Evolutionary conservation across 2,888 invertebrate genomes (phyloP).

Genomic region (Drosophila bunnanda): DNA sequence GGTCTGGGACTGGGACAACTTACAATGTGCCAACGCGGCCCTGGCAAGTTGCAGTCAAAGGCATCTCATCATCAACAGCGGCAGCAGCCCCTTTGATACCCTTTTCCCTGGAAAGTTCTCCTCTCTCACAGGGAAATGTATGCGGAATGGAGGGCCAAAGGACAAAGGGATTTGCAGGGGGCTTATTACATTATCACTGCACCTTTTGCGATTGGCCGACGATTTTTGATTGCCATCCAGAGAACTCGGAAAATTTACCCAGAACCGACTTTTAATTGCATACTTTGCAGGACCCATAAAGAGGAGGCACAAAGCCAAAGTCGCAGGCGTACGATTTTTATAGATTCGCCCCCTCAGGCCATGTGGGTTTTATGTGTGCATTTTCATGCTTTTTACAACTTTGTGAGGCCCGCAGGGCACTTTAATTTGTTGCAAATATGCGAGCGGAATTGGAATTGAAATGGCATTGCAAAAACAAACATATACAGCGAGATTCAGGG

Average conservation of each 20-base stretch:
- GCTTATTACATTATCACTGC: slow-evolving; percentile 35
- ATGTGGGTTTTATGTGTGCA: slow-evolving; percentile 28
- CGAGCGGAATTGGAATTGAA: slow-evolving; percentile 34
- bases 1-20: slow-evolving; percentile 13
- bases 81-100: background rate
- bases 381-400: slow-evolving; percentile 28
- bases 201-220: slow-evolving; percentile 41
- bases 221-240: slow-evolving; percentile 42
- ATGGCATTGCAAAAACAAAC: slow-evolving; percentile 29
- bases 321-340: slow-evolving; percentile 13
- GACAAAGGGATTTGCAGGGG: slow-evolving; percentile 1
- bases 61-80: slow-evolving; percentile 52
- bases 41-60: slow-evolving; percentile 46
- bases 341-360: slow-evolving; percentile 14
- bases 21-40: slow-evolving; percentile 43
- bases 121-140: slow-evolving; percentile 22
- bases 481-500: slow-evolving; percentile 3
- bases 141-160: slow-evolving; percentile 4
- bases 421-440: slow-evolving; percentile 55
- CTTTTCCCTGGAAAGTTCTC: background rate
- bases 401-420: slow-evolving; percentile 34
- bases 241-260: slow-evolving; percentile 7
- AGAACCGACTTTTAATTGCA: slow-evolving; percentile 61
- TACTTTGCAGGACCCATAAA: slow-evolving; percentile 31
- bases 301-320: slow-evolving; percentile 8